Evolutionary conservation across 2,113 vertebrate genomes (phyloP), one percentile per base, ranked within the genome.

Genomic region (Tupaia chinensis): DNA sequence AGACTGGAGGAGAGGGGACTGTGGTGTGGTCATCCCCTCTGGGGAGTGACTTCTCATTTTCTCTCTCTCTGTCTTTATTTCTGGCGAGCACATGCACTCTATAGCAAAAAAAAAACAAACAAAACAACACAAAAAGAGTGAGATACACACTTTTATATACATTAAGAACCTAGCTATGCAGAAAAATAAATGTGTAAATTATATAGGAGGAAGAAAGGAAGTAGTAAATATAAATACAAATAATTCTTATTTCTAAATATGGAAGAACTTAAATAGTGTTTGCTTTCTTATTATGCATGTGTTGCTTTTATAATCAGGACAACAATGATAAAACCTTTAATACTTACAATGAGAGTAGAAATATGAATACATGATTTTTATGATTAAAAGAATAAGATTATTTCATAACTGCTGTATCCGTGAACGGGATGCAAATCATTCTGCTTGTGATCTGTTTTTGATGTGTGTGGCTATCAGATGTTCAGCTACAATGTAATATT

Each of bases 401-500:
- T 89, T 92, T 87, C 53, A 84, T 95, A 95, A 91, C 66, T 81
- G 7, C 72, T 80, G 15, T 80, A 73, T 87, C 32, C 27, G 29
- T 77, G 88, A 88, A 93, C 22, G 85, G 92, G 65, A 23, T 32
- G 54, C 44, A 82, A 80, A 53, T 20, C 53, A 22, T 93, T 89
- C 79, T 68, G 70, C 74, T 91, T 76, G 70, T 2, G 32, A 94
- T 95, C 34, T 12, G 60, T 89, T 95, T 96, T 84, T 80, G 44
- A 86, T 95, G 61, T 91, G 72, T 17, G 4, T 76, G 80, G 60
- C 86, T 95, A 84, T 96, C 92, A 91, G 95, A 69, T 79, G 63
- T 84, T 96, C 93, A 81, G 53, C 72, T 72, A 91, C 74, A 95
- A 78, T 74, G 93, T 81, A 69, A 94, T 87, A 95, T 93, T 96